Base-by-base conservation (phyloP, 2,113 vertebrate species). In the Propithecus coquereli region DNA sequence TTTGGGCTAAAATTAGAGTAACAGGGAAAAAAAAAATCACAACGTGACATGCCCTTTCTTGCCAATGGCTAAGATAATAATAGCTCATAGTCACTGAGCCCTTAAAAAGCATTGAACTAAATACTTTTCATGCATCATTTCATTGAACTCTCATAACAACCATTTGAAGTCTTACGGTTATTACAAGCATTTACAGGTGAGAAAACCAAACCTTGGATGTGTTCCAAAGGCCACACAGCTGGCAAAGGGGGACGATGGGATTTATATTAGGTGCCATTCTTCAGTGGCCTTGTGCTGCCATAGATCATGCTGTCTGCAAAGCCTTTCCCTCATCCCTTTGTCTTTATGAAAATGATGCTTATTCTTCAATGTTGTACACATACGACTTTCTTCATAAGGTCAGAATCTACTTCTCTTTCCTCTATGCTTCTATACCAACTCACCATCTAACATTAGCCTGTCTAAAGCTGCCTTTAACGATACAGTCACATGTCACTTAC, bases 1-100 rank as follows among this genome's bases (percentile, higher is more conserved):
- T 71, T 54, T 81, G n/a, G 43, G 61, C 86, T 89, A 79, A 95
- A 89, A 94, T 93, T 96, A 91, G 88, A 30, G 20, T 37, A 95
- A 87, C 5, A 9, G 80, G 45, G 40, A 43, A 13, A 45, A 73
- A 74, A 76, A 93, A 17, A 14, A 63, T 85, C 73, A 79, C 79
- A 87, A 93, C 74, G 40, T 59, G 81, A 83, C 66, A 37, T 30
- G 40, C 45, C n/a, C 80, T 95, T 83, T 95, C 93, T 91, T 95
- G 66, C 83, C 86, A 80, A 14, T 17, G 20, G 82, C 73, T 76
- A 45, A 70, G 74, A 94, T 95, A 71, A 89, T 95, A 90, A 91
- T 66, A 96, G 79, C 63, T 95, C 57, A 10, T 65, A 86, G 20
- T 71, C 82, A 93, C 7, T 27, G 45, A 96, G 81, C 50, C 65